Base-by-base conservation (phyloP, 2,797 vertebrate species). In the Spheniscus humboldti region DNA sequence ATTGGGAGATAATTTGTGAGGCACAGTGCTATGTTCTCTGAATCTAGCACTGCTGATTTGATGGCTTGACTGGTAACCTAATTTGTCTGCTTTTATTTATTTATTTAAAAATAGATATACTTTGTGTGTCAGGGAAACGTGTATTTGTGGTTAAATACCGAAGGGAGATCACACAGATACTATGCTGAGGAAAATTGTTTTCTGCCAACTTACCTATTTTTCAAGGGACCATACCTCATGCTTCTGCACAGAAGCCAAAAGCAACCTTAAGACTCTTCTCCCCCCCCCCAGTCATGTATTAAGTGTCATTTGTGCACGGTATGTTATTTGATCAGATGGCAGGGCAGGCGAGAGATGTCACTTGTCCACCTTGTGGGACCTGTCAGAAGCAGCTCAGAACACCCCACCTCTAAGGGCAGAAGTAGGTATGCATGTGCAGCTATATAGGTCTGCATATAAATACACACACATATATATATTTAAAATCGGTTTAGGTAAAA, bases 1-100 rank as follows among this genome's bases (percentile, higher is more conserved):
- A 68, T 6, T 45, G 92, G 62, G 80, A 96, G 88, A 97, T 94
- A 75, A 94, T 97, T 76, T 88, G 93, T 17, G 77, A 94, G 83
- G 68, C 94, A 89, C 76, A 87, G 53, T 71, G 87, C 85, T 56
- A 30, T 84, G 77, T 62, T 92, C 95, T 94, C 76, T 28, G 60
- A 53, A 86, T 75, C 86, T 43, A 89, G 50, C 50, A 19, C 90
- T 15, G 92, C 77, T 52, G 56, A 33, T 68, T 48, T 47, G 78
- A 62, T 83, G 81, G 5, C 86, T 93, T 47, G n/a, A 80, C 69
- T 91, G 55, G 45, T 91, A 77, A 90, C 68, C 63, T 85, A 25
- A 68, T 97, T 94, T 94, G 33, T 35, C 74, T 5, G 25, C 50
- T 53, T 95, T 94, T 93, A 80, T 66, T 90, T 92, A 68, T 94